Percentiles rank a stretch among this genome's conserved stretches.
phyloP scores from a whole-genome alignment of 2,888 invertebrate genomes.

The Phalera bucephala region DNA sequence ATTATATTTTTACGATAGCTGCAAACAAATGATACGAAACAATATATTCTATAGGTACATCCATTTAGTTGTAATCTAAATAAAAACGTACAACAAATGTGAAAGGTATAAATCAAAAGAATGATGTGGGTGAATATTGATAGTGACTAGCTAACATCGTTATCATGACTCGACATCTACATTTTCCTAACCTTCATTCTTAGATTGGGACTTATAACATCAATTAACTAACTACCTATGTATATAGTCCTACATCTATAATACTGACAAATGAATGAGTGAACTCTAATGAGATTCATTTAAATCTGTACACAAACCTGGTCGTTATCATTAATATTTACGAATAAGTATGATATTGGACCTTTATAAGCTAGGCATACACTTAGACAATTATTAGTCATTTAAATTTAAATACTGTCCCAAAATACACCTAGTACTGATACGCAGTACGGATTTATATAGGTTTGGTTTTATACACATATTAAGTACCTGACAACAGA shows the following conservation, averaged over 20 bases:
- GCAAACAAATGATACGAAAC: constrained; percentile 22
- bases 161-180: neutral
- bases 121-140: neutral
- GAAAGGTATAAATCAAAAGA: constrained; percentile 18
- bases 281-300: constrained; percentile 33
- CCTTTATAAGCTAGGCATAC: constrained; percentile 44
- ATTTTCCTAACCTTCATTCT: constrained; percentile 52
- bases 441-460: neutral
- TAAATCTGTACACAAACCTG: constrained; percentile 19
- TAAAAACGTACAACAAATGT: constrained; percentile 20
- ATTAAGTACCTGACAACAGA: neutral
- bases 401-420: constrained; percentile 1
- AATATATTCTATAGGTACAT: constrained; percentile 12
- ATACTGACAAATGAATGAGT: constrained; percentile 40
- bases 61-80: neutral
- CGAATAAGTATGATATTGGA: constrained; percentile 34
- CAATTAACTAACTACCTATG: constrained; percentile 39
- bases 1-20: constrained; percentile 19
- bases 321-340: constrained; percentile 25
- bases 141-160: constrained; percentile 1
- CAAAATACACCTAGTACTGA: neutral
- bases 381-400: constrained; percentile 16
- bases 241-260: constrained; percentile 37
- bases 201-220: constrained; percentile 65
- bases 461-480: neutral